Evolutionary conservation across 2,888 invertebrate genomes (phyloP), one percentile per base, ranked within the genome.

Genomic region (Plebejus anna): DNA sequence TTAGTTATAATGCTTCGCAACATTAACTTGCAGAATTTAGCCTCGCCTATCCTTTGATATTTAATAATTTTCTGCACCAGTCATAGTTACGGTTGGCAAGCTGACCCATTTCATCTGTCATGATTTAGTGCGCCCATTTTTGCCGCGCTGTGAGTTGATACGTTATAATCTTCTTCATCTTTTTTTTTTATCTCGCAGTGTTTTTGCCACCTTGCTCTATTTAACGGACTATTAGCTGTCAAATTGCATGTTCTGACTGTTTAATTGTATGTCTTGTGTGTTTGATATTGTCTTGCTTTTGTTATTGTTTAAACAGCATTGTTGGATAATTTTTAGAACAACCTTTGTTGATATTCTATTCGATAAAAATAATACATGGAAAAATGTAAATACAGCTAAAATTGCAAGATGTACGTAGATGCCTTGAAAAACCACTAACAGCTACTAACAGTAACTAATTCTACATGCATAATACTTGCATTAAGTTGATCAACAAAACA

Each of bases 151-250:
- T 89, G 90, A 88, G 87, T 84, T 84, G 85, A 84, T 89, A 86
- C 87, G 87, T 83, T 87, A 85, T 88, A 88, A 91, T 91, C 89
- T 88, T 66, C 47, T 71, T 72, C 9, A 47, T 72, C 22, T 9
- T 66, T 66, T 61, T 59, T 66, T 66, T 36, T 66, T 4, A 13
- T 22, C 13, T 32, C 1, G 5, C 66, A 5, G 2, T 32, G 2
- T 66, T 66, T 66, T 66, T 66, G 32, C 66, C 32, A 36, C 61
- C 7, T 61, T 66, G 82, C 82, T 80, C 92, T 92, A 84, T 91
- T 87, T 91, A 88, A 84, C 83, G 82, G 82, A 86, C 89, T 90
- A 91, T 91, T 90, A 90, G 86, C 88, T 88, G 89, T 90, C 90
- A 88, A 88, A 82, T 81, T 89, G 85, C 84, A 84, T 82, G 85